Evolutionary conservation across 2,797 vertebrate genomes (phyloP).

Genomic region (Gallinago nigripennis): DNA sequence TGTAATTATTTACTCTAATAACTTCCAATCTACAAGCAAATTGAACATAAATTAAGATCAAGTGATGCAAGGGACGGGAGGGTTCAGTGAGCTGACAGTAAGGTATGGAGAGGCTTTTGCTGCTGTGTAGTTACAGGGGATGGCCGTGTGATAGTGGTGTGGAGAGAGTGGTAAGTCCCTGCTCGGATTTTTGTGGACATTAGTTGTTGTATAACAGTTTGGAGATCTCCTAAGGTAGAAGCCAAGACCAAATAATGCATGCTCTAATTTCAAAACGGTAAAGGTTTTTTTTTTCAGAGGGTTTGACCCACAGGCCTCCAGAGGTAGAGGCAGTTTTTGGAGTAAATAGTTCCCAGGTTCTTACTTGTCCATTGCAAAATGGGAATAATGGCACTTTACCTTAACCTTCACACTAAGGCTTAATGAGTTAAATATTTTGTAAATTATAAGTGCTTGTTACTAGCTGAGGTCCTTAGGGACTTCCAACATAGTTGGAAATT

Average conservation of each 20-base stretch:
- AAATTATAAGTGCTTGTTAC: background rate
- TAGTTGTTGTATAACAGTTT: background rate
- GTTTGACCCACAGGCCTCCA: background rate
- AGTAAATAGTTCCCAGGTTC: background rate
- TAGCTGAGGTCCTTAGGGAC: background rate
- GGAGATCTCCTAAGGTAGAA: background rate
- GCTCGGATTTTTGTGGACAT: background rate
- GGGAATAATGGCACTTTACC: background rate
- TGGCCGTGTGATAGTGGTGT: background rate
- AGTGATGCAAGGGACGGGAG: background rate
- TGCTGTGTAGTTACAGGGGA: background rate
- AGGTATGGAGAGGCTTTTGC: background rate
- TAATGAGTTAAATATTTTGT: background rate
- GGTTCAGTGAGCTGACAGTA: background rate
- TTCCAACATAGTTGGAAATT: background rate
- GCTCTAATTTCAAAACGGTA: background rate
- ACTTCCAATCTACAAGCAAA: conserved; percentile 29
- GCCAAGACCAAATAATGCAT: background rate
- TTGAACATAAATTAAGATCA: conserved; percentile 1
- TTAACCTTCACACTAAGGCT: background rate
- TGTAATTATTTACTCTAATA: conserved; percentile 47
- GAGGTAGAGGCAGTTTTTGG: background rate
- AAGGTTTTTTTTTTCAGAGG: background rate
- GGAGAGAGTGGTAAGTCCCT: background rate
- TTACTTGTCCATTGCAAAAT: background rate